phyloP scores from a whole-genome alignment of 2,888 invertebrate species.

The Empis stercorea region DNA sequence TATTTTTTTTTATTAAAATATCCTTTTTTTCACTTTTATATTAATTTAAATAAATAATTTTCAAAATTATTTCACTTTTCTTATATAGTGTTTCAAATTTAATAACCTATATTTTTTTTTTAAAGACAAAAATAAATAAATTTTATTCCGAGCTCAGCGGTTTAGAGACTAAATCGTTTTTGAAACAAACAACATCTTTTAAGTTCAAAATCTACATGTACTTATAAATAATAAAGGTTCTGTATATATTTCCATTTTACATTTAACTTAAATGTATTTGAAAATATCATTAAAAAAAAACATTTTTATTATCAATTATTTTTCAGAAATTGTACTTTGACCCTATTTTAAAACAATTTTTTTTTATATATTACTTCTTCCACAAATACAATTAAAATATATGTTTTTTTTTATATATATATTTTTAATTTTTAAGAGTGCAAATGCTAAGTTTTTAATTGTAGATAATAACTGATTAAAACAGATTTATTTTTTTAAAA shows the following conservation, averaged over 20 bases:
- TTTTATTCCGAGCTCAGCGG: slow-evolving; percentile 1
- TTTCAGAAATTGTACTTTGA: slow-evolving; percentile 12
- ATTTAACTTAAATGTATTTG: no score
- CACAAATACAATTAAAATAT: neutral
- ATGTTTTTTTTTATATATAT: neutral
- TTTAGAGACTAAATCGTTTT: slow-evolving; percentile 11
- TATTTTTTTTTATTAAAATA: neutral
- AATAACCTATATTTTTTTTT: neutral
- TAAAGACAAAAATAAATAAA: neutral
- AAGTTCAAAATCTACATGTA: slow-evolving; percentile 10
- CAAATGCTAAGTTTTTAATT: no score
- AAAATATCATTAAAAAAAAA: no score
- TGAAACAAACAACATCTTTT: slow-evolving; percentile 13
- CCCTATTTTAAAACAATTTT: no score
- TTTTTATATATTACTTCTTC: neutral
- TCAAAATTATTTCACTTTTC: neutral
- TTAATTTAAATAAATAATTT: neutral
- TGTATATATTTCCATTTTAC: no score
- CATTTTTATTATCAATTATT: slow-evolving; percentile 9
- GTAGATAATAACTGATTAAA: no score
- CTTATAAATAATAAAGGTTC: no score
- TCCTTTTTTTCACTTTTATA: neutral
- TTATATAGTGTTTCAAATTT: neutral
- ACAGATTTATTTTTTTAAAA: no score
- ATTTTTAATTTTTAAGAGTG: neutral